Base-by-base conservation (phyloP, 2,888 invertebrate species). In the Trichacis sp. region DNA sequence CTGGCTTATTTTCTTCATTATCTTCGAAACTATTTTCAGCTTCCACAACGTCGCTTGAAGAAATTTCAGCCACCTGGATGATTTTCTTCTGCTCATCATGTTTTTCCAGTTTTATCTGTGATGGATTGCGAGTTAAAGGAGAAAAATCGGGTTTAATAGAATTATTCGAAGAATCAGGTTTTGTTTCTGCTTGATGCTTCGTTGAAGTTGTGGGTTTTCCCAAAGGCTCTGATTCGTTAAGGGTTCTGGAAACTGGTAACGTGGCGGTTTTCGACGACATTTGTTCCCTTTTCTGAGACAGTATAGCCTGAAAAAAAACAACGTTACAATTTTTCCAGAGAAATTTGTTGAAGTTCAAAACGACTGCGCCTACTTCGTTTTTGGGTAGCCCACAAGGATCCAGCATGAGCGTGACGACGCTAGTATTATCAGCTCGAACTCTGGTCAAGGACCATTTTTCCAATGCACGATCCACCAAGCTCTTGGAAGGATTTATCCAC, bases 391-490 rank as follows among this genome's bases (percentile, higher is more conserved):
- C 94, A 0, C 94, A 93, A 43, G 95, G 95, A 85, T 97, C 96
- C 65, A 97, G 86, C 90, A 97, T 93, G 15, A 98, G 87, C 0
- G 95, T 93, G 15, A 98, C 94, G 45, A 96, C 97, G 11, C 96
- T 96, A 0, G 97, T 96, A 84, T 98, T 98, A 85, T 98, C 98
- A 0, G 98, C 98, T 36, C 97, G 89, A 88, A 97, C 91, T 78
- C 92, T 89, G 4, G 94, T 92, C 47, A 88, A 88, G 15, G 91
- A 89, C 97, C 98, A 98, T 56, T 90, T 89, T 70, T 93, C 92
- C 49, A 93, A 88, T 48, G 93, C 96, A 78, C 87, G 89, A 83
- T 90, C 94, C 0, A 96, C 97, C 57, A 98, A 86, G 73, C 92
- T 90, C 81, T 96, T 95, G 52, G 97, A 96, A 0, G 97, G 97